Conservation (phyloP, 2,113 vertebrate species). For the Sylvietta virens region DNA sequence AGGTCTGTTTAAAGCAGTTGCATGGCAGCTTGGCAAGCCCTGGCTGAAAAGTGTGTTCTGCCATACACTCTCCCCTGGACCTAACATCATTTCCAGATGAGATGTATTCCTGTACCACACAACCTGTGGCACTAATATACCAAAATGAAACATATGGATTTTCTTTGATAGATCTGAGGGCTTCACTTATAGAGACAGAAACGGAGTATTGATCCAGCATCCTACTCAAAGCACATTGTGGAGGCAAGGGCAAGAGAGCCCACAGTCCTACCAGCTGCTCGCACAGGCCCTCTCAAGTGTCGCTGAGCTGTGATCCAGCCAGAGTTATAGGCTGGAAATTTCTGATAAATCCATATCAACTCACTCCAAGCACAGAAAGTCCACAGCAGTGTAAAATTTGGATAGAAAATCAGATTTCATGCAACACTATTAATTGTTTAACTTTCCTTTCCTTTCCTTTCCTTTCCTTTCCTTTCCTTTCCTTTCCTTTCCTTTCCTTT, state of each 20-base stretch:
- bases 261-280: rapidly evolving
- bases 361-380: background rate
- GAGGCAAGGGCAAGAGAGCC: background rate
- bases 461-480: too few species aligned
- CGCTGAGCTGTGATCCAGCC: background rate
- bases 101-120: background rate
- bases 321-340: background rate
- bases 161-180: background rate
- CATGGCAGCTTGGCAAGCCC: background rate
- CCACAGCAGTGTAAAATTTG: background rate
- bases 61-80: background rate
- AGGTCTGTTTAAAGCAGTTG: background rate
- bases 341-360: background rate
- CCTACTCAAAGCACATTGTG: rapidly evolving
- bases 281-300: rapidly evolving
- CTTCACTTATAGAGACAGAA: background rate
- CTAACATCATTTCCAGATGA: background rate
- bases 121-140: background rate
- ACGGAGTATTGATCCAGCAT: background rate
- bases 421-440: background rate
- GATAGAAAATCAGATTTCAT: background rate
- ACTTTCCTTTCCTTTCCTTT: background rate
- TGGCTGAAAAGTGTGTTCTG: rapidly evolving
- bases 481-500: too few species aligned
- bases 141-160: rapidly evolving